Base-by-base conservation (phyloP, 2,797 vertebrate genomes). In the Betta splendens region DNA sequence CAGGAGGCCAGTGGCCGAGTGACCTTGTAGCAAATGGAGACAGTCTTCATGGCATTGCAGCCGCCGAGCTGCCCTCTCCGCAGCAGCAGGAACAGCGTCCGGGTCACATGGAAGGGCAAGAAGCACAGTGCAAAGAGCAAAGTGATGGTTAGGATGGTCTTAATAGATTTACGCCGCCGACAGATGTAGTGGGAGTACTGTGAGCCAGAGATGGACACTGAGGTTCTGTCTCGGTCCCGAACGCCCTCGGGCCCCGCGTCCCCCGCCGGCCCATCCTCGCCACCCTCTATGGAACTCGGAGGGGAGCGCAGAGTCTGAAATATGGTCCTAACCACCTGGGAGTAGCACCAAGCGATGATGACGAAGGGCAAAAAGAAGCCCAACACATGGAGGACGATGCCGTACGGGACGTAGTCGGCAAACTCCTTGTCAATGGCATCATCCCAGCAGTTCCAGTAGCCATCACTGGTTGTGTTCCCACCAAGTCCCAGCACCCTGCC, bases 301-400 rank as follows among this genome's bases (percentile, higher is more conserved):
- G 90, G 84, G n/a, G 90, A 87, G 29, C 87, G 83, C 52, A 94
- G 66, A 16, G 90, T 92, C 69, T 77, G 89, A 53, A 92, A 91
- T 60, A 94, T 92, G 0, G 93, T 94, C 49, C 87, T 72, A 23
- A 93, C 92, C 36, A 93, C 93, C 32, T 83, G 89, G 3, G 93
- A 94, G 85, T 94, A 94, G 66, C 92, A 94, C 92, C 92, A 93
- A 55, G 91, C 93, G 17, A 93, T 94, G 71, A 93, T 87, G 54
- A 86, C 86, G 12, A 94, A 94, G 9, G 92, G 93, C 46, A 93
- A 46, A 11, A 93, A 94, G 75, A 94, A 94, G 5, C 92, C 92
- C 28, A 93, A 48, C 32, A 92, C 76, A 59, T 94, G 93, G 18
- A 94, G 90, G 4, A 91, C 86, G 16, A 94, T 88, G 26, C 92